Base-by-base conservation (phyloP, 2,113 vertebrate genomes). In the Geothlypis trichas region DNA sequence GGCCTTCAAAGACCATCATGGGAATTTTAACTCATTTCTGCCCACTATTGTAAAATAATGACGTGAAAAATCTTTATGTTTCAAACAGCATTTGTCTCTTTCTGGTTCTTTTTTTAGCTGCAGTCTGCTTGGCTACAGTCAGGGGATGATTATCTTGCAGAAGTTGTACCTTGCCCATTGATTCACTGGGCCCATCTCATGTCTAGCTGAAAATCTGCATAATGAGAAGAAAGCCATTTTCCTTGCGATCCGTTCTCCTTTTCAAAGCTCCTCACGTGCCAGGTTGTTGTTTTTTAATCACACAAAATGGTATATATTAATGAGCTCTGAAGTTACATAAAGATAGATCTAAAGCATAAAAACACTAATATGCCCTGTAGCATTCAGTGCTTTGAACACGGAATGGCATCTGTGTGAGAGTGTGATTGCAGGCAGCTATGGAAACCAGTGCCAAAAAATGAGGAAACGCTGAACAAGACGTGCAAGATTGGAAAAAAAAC, bases 241-340 rank as follows among this genome's bases (percentile, higher is more conserved):
- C 75, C 84, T 94, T 74, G 68, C 49, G 6, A 83, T 95, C 95
- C 51, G 4, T 85, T 96, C 92, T 93, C 84, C 91, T 74, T 73
- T 87, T 96, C 90, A 82, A 71, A 93, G 78, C 87, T 95, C 66
- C 80, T 83, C 69, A 33, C 61, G 30, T 76, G 89, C 84, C 90
- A 91, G 62, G 87, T 72, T 92, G 85, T 42, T 95, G 95, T 86
- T 84, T 97, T 93, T 94, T 95, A 92, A 73, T 96, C 86, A 86
- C 96, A 93, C 94, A 91, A 95, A 97, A 95, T 87, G 85, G 88
- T 81, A 78, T 94, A 96, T 96, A 96, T 89, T 97, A 95, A 97
- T 93, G 91, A 96, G 96, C 82, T 96, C 94, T 96, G 95, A 88
- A 83, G 87, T 95, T 93, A 89, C 95, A 96, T 81, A 76, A 90